phyloP scores from a whole-genome alignment of 2,888 invertebrate species.

The Orgyia antiqua region DNA sequence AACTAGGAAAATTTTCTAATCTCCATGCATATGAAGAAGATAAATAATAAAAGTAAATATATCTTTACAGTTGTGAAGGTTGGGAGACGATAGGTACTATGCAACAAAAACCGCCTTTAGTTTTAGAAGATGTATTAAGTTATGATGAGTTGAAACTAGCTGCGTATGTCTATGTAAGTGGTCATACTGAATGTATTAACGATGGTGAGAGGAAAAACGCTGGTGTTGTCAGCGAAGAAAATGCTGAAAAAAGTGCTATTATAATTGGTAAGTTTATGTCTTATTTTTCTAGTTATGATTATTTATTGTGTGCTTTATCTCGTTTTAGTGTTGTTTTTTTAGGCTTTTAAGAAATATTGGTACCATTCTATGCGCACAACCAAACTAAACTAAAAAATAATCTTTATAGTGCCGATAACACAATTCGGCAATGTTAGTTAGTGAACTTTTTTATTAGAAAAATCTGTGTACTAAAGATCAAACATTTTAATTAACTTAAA shows the following conservation, averaged over 20 bases:
- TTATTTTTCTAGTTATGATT: neutral
- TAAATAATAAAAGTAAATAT: too few relatives aligned
- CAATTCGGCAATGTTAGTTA: too few relatives aligned
- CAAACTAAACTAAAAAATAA: too few relatives aligned
- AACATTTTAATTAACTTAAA: too few relatives aligned
- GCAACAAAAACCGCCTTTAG: conserved; percentile 69
- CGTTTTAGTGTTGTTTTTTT: neutral
- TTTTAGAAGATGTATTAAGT: conserved; percentile 76
- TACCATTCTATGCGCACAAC: too few relatives aligned
- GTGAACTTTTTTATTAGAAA: too few relatives aligned
- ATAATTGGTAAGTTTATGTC: conserved; percentile 53
- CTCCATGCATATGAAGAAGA: too few relatives aligned
- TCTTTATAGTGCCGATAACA: too few relatives aligned
- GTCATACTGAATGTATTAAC: conserved; percentile 79
- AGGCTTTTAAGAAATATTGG: too few relatives aligned
- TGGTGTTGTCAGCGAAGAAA: conserved; percentile 63
- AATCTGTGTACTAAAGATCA: too few relatives aligned
- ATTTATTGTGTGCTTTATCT: neutral
- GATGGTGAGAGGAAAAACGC: conserved; percentile 74
- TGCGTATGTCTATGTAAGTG: conserved; percentile 78
- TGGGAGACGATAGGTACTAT: conserved; percentile 80
- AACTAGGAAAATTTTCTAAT: too few relatives aligned
- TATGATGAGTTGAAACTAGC: conserved; percentile 82
- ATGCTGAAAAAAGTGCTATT: conserved; percentile 56
- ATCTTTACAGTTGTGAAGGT: conserved; percentile 63